A percentile compares a stretch with the other conserved stretches of the same genome.
phyloP scores from a whole-genome alignment of 2,797 vertebrate genomes.

The Sebastiscus tertius region DNA sequence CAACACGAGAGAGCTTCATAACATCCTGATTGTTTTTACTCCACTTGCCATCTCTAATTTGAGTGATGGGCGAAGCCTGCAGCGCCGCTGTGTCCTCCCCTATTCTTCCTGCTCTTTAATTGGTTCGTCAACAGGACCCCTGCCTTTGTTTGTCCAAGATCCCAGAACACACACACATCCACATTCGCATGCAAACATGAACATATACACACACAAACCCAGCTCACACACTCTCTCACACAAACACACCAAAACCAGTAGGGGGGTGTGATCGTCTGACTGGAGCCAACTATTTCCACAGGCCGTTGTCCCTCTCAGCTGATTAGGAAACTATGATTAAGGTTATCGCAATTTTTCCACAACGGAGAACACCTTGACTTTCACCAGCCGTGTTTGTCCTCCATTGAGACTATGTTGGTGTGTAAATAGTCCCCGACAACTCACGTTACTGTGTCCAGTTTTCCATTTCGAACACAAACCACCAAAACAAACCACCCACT shows the following conservation, averaged over 20 bases:
- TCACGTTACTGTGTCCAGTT: constrained; percentile 51
- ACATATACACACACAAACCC: constrained; percentile 31
- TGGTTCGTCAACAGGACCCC: constrained; percentile 75
- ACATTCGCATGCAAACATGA: constrained; percentile 6
- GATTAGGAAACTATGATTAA: constrained; percentile 75
- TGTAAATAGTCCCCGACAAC: constrained; percentile 57
- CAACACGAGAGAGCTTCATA: constrained; percentile 31
- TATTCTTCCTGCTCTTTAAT: constrained; percentile 74
- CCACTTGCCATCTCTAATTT: constrained; percentile 66
- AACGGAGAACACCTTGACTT: constrained; percentile 78
- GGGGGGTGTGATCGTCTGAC: constrained; percentile 54
- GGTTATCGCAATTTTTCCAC: constrained; percentile 79
- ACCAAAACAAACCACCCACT: constrained; percentile 18
- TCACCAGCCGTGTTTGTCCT: constrained; percentile 72
- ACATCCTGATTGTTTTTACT: constrained; percentile 61
- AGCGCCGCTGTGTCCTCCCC: constrained; percentile 55
- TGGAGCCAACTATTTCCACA: constrained; percentile 66
- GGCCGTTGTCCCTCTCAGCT: constrained; percentile 41
- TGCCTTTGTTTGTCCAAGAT: constrained; percentile 71
- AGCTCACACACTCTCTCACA: constrained; percentile 45
- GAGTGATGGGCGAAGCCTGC: constrained; percentile 61
- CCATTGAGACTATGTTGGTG: constrained; percentile 43
- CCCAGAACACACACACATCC: constrained; percentile 50
- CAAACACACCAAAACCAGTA: constrained; percentile 56
- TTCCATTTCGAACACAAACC: constrained; percentile 50